Conservation (phyloP, 1,140 invertebrate species). For the Neuroterus valhalla region DNA sequence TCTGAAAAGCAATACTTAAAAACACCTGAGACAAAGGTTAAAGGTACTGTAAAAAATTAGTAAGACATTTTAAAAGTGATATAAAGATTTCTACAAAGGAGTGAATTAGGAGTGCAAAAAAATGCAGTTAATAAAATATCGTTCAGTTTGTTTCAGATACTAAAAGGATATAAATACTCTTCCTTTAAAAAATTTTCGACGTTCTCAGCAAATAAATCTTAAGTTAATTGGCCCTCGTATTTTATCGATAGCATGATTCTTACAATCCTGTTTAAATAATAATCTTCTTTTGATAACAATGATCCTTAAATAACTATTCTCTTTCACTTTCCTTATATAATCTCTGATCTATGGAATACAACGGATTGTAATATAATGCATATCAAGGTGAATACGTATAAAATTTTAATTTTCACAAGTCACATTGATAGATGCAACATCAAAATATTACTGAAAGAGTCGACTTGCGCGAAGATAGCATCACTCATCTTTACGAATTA, state of each 20-base stretch:
- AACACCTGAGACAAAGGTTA: no score
- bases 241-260: no score
- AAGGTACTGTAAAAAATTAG: no score
- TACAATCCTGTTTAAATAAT: no score
- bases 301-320: background rate
- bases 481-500: background rate
- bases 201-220: background rate
- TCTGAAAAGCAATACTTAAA: no score
- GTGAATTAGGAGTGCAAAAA: no score
- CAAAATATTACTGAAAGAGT: background rate
- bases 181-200: background rate
- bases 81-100: no score
- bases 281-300: background rate
- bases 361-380: conserved; percentile 22
- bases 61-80: no score
- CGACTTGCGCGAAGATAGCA: background rate
- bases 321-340: background rate
- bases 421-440: background rate
- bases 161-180: no score
- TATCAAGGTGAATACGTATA: conserved; percentile 34
- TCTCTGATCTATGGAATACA: background rate
- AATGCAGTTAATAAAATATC: no score
- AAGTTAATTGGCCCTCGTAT: conserved; percentile 16
- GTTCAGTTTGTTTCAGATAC: no score
- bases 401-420: conserved; percentile 30